Percentiles rank a stretch among this genome's conserved stretches.
These are phyloP conservation scores for Melitaea cinxia DNA, from an alignment of 1,140 invertebrate genomes.

Conservation along the genomic window DNA sequence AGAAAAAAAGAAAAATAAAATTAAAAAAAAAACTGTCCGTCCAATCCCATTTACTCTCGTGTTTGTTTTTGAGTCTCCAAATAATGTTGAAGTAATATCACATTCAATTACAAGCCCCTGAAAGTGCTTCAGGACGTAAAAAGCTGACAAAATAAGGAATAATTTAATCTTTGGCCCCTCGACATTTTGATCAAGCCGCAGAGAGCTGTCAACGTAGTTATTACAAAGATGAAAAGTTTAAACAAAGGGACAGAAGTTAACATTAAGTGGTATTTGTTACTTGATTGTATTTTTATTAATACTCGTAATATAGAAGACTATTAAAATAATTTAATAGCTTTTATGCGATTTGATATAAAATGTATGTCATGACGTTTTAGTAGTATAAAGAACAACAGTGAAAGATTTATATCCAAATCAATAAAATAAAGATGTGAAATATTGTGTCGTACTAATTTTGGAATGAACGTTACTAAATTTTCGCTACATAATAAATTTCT, in stretches of 20 bases:
- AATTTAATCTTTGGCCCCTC: constrained; percentile 37
- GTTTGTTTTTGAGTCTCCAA: constrained; percentile 15
- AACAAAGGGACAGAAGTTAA: constrained; percentile 10
- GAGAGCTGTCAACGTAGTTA: constrained; percentile 13
- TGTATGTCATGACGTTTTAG: no score
- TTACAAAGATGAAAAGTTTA: constrained; percentile 20
- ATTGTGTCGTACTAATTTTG: no score
- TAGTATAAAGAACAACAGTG: no score
- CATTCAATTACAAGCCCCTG: constrained; percentile 32
- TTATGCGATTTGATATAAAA: no score
- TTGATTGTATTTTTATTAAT: background rate
- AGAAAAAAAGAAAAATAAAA: no score
- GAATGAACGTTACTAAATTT: no score
- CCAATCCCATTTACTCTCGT: constrained; percentile 6
- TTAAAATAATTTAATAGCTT: no score
- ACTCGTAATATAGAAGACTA: background rate
- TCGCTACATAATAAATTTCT: no score
- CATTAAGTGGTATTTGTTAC: constrained; percentile 2
- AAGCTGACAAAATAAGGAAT: constrained; percentile 29
- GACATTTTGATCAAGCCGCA: constrained; percentile 34
- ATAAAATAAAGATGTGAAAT: no score
- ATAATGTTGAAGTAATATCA: constrained; percentile 26
- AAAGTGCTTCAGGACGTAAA: constrained; percentile 18
- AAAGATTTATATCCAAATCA: no score
- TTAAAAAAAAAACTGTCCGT: background rate